Evolutionary conservation across 2,797 vertebrate species (phyloP), one percentile per base, ranked within the genome.

Genomic region (Sebastes hopkinsi): DNA sequence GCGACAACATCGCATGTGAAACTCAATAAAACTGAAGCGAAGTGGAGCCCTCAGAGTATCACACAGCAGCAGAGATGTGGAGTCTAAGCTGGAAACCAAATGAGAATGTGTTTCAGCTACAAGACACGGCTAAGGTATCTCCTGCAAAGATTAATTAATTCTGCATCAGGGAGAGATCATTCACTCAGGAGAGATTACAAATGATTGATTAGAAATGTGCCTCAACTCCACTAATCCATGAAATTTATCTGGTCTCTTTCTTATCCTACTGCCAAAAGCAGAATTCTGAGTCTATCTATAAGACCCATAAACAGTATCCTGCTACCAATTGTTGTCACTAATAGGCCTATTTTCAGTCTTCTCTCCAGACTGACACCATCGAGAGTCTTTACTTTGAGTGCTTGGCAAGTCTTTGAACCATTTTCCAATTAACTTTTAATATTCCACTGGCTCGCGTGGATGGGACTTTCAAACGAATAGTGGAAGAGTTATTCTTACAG

Each of bases 121-220:
- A 58, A 22, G n/a, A 72, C 50, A 75, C 0, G 2, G 67, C 72
- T 16, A 72, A n/a, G 0, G 3, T 11, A 66, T 82, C 64, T 62
- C 55, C 30, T n/a, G 77, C 38, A 77, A 67, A 70, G 3, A 70
- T 58, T 1, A 80, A 91, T 91, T 79, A 54, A 84, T 73, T 75
- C 62, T 77, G 71, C 42, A 59, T 54, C 54, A 67, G 60, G 0
- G 11, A 16, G 27, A 52, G 16, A 73, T 87, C 36, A 42, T 67
- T 69, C 18, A 68, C 46, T 8, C 25, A 16, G 9, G 14, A 30
- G 22, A 20, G 8, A 82, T 52, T 27, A 52, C 73, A 67, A 84
- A 81, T 81, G 80, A 85, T 82, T 87, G 38, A 92, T 85, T 70
- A 74, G 36, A 84, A 75, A 77, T 29, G 8, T 14, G 60, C 7